A percentile compares a stretch with the other conserved stretches of the same genome.
These are phyloP conservation scores for Polydrusus tereticollis DNA, from an alignment of 2,888 invertebrate species.

Conservation along the genomic window DNA sequence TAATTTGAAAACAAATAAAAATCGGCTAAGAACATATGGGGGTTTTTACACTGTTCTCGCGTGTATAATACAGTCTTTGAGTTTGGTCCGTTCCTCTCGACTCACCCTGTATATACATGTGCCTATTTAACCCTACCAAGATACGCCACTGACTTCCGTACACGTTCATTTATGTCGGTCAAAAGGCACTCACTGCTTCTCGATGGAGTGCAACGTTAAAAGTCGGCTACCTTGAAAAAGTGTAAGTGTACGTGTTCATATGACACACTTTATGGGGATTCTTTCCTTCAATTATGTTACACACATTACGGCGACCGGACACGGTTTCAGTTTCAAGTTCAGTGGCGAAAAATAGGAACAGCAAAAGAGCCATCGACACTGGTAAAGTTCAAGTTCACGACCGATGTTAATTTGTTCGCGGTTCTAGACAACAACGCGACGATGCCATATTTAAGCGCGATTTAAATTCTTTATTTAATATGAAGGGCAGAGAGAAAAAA, in stretches of 20 bases:
- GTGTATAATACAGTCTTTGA: too few species aligned
- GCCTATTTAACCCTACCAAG: too few species aligned
- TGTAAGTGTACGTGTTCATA: neutral
- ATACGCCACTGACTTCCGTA: too few species aligned
- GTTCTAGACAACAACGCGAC: slow-evolving; percentile 9
- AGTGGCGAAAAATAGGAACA: slow-evolving; percentile 20
- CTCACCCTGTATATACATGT: too few species aligned
- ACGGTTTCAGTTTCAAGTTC: slow-evolving; percentile 19
- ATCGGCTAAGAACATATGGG: too few species aligned
- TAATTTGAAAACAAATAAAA: too few species aligned
- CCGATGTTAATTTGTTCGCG: slow-evolving; percentile 14
- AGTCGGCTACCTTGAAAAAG: neutral
- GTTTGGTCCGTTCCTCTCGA: too few species aligned
- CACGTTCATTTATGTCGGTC: neutral
- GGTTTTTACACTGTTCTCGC: too few species aligned
- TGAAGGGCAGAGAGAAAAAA: too few species aligned
- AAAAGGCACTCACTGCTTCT: neutral
- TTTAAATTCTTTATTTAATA: too few species aligned
- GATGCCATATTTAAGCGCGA: neutral
- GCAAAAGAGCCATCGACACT: slow-evolving; percentile 14
- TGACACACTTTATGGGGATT: slow-evolving; percentile 3
- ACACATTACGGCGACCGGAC: neutral
- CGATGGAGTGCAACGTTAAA: neutral
- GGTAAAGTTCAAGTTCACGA: slow-evolving; percentile 24
- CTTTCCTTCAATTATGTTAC: neutral